Evolutionary conservation across 2,888 invertebrate genomes (phyloP), one percentile per base, ranked within the genome.

Genomic region (Amphipyra berbera): DNA sequence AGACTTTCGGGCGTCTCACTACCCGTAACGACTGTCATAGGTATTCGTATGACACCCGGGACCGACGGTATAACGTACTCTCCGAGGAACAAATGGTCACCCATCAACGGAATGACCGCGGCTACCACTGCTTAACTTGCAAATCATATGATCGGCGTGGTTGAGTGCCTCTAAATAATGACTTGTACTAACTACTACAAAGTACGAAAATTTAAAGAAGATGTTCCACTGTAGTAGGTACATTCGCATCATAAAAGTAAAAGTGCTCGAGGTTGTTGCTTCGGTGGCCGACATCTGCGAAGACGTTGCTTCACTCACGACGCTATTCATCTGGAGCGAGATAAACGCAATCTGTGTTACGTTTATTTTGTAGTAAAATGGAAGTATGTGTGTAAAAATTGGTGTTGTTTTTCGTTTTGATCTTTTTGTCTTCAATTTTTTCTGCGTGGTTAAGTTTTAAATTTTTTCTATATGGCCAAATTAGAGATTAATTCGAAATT

Each of bases 241-340:
- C 67, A 50, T 73, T 63, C 54, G 71, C 60, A 59, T 50, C 61
- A 77, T 68, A 83, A 88, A 89, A 89, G 89, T 89, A 89, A 88
- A 89, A 89, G 89, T 87, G 67, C 15, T 61, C 71, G 84, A 82
- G 84, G 86, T 86, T 84, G 76, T 83, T 86, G 83, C 83, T 86
- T 83, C 84, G 79, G 69, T 83, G 84, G 84, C 85, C 85, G 86
- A 88, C 78, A 84, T 87, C 79, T 70, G 79, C 64, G 73, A 78
- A 83, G 82, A 82, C 78, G 79, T 82, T 75, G 72, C 76, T 55
- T 81, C 82, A 78, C 68, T 75, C 65, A 76, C 72, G 68, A 72
- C 53, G 54, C 57, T 58, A 59, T 50, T 61, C 57, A 61, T 57
- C 66, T 58, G 15, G 27, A 4, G 37, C 57, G 53, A 33, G 47